Evolutionary conservation across 2,113 vertebrate species (phyloP), one percentile per base, ranked within the genome.

Genomic region (Helogale parvula): DNA sequence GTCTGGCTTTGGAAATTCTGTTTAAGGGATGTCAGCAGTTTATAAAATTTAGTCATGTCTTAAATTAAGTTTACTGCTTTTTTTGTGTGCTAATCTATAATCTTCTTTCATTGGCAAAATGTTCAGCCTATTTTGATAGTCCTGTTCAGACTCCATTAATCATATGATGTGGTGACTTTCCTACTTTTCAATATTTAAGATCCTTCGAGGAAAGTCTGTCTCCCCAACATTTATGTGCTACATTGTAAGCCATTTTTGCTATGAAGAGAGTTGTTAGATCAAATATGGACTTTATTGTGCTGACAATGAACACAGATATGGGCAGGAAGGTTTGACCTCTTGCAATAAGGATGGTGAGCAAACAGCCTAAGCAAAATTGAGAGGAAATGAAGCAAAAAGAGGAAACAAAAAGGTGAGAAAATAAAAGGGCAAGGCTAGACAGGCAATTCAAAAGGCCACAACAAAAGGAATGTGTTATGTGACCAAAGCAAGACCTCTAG

Each of bases 1-100:
- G 87, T 94, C 72, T 85, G 65, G 63, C 45, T 81, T 71, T 88
- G 71, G 65, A 95, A 88, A 93, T 71, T 89, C 89, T 97, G 41
- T 27, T 71, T 88, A 74, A 96, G 57, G 33, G 41, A 77, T 54
- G 14, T 90, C 79, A 95, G 83, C 69, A 90, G 60, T 88, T 95
- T 79, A 83, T n/a, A 80, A 84, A 94, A 76, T 89, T 65, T 50
- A 92, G 41, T 69, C 63, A 57, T 88, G 95, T 86, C 71, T 47
- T 52, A 90, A 94, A 86, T 86, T 69, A 93, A 93, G 23, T 60
- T 83, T 68, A 50, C n/a, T 82, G 23, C 23, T 81, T 88, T 93
- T 12, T 35, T 45, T 2, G 2, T 15, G 13, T 17, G 57, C 41
- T 71, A 8, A 57, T 88, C 25, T 27, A 17, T 63, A 33, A 84